Evolutionary conservation across 2,113 vertebrate genomes (phyloP), one percentile per base, ranked within the genome.

Genomic region (Rhipidura dahli): DNA sequence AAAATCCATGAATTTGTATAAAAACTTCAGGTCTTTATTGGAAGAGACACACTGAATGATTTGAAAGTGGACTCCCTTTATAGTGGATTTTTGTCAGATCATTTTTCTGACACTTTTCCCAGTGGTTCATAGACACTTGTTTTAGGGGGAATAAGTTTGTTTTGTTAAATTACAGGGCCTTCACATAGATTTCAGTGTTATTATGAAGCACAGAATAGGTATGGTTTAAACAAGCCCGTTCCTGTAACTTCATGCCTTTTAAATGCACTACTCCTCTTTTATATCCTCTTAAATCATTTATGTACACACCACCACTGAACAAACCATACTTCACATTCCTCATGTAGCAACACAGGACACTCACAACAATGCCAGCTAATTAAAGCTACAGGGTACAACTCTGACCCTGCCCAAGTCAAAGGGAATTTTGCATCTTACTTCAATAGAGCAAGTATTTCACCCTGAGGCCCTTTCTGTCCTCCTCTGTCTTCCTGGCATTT

Each of bases 321-420:
- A 75, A 30, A 87, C 40, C 54, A 64, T 56, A 37, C 47, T 70
- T 95, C 47, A 92, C 80, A 93, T 96, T 96, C 86, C 79, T 54
- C 61, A 22, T 68, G 77, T 63, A 89, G 51, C 0, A 0, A 84
- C 39, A 64, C 33, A 73, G 35, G 86, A 94, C 72, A 84, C 78
- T 82, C 69, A 87, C 57, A 84, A 76, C 70, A 95, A 76, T 76
- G 54, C 2, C 2, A 91, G 70, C 44, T 94, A 93, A 97, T 97
- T 96, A 93, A 96, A 95, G 80, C 93, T 94, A 93, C 47, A 47
- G 85, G 66, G 75, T 92, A 88, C 86, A 95, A 60, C 79, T 63
- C 76, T 87, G 92, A 95, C 90, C 76, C 64, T 2, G 1, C 5
- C 56, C 56, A 92, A 94, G 85, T 92, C 87, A 96, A 94, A 91